phyloP scores from a whole-genome alignment of 2,888 invertebrate genomes.

The Acanthosepion pharaonis region DNA sequence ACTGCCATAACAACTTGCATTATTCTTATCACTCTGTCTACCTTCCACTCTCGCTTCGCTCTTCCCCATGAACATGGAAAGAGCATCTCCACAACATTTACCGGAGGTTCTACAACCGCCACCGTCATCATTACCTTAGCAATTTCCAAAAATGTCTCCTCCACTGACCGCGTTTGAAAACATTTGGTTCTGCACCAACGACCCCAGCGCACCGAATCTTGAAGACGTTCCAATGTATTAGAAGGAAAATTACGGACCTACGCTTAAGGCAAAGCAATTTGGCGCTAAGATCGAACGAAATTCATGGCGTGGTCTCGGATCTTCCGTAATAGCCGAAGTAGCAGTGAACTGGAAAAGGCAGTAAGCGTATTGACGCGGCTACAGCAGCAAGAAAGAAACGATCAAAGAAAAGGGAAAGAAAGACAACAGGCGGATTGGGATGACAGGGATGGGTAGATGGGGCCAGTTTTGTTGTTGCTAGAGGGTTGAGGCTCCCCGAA shows the following conservation, averaged over 20 bases:
- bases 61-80: not conserved
- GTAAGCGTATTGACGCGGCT: not conserved
- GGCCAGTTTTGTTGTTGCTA: not conserved
- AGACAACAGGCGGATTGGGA: not conserved
- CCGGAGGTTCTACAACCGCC: not conserved
- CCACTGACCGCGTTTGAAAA: not conserved
- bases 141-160: not conserved
- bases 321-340: not conserved
- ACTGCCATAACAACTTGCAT: not conserved
- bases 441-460: no score
- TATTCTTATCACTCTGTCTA: not conserved
- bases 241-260: not conserved
- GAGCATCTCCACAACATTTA: not conserved
- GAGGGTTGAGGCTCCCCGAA: not conserved
- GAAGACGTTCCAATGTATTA: constrained; percentile 33
- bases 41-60: not conserved
- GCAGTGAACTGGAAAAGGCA: not conserved
- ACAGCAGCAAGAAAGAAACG: not conserved
- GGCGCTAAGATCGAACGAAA: not conserved
- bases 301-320: not conserved
- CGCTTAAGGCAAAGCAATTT: not conserved
- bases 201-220: not conserved
- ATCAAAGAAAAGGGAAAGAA: not conserved
- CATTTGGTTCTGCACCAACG: constrained; percentile 4
- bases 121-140: not conserved